These are phyloP conservation scores for Drosophila affinis DNA, from an alignment of 2,888 invertebrate genomes.

Conservation along the genomic window DNA sequence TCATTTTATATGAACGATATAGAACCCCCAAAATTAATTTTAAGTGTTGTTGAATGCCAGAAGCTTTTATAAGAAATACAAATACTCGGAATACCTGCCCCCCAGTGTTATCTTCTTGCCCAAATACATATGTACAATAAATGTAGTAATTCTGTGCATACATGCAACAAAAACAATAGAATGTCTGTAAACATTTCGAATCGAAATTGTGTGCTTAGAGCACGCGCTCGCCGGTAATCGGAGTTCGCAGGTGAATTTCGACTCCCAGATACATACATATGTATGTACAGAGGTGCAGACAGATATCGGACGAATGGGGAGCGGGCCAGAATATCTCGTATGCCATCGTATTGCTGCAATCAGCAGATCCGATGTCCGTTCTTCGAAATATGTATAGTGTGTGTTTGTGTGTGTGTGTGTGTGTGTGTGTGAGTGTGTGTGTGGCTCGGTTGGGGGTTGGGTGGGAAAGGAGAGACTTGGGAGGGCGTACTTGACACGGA, in stretches of 20 bases:
- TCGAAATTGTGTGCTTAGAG: conserved; percentile 44
- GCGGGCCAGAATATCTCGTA: conserved; percentile 12
- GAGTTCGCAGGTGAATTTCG: conserved; percentile 53
- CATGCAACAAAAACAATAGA: conserved; percentile 35
- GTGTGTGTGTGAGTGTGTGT: conserved; percentile 16
- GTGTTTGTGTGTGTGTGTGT: too few species aligned
- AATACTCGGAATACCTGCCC: conserved; percentile 27
- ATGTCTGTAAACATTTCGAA: conserved; percentile 43
- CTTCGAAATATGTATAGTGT: conserved; percentile 21
- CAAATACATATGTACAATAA: conserved; percentile 10
- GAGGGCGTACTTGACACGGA: not conserved
- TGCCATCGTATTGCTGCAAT: conserved; percentile 41
- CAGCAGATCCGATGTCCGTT: conserved; percentile 40
- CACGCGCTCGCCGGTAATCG: conserved; percentile 70
- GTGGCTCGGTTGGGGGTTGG: not conserved
- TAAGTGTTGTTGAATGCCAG: conserved; percentile 25
- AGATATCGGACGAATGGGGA: conserved; percentile 36
- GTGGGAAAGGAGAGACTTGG: not conserved
- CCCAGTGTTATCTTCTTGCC: conserved; percentile 48
- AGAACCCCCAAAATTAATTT: not conserved
- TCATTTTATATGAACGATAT: not conserved
- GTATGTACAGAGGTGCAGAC: conserved; percentile 31
- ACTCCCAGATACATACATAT: conserved; percentile 20
- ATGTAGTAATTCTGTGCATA: conserved; percentile 8
- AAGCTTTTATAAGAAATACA: conserved; percentile 49